phyloP scores from a whole-genome alignment of 2,113 vertebrate species.

The Tonatia bakeri region DNA sequence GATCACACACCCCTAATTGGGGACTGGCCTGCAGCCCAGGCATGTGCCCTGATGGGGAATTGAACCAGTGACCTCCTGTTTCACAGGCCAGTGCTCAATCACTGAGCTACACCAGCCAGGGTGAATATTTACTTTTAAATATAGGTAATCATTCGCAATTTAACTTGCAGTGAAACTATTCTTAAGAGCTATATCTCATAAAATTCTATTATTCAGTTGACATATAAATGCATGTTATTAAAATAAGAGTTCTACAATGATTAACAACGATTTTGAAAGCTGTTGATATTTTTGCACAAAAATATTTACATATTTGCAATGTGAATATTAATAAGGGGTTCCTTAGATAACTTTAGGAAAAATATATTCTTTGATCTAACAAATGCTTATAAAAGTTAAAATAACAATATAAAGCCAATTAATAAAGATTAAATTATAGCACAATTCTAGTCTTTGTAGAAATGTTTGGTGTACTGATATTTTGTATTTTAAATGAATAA shows the following conservation, averaged over 20 bases:
- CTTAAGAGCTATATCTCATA: not conserved
- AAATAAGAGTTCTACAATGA: not conserved
- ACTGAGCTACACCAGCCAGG: not conserved
- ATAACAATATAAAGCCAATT: not conserved
- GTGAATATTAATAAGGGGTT: not conserved
- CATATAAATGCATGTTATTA: not conserved
- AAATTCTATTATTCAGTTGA: not conserved
- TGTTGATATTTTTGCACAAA: not conserved
- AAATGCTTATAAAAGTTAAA: not conserved
- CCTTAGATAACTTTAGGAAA: slow-evolving; percentile 13
- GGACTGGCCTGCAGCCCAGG: no score
- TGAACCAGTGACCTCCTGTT: no score
- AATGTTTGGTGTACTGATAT: not conserved
- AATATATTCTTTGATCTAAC: not conserved
- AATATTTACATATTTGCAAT: not conserved
- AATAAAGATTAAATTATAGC: not conserved
- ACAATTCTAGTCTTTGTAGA: not conserved
- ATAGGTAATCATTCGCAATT: not conserved
- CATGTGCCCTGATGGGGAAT: no score
- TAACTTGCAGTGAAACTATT: slow-evolving; percentile 6
- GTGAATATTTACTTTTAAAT: not conserved
- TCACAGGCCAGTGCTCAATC: no score
- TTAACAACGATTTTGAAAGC: not conserved
- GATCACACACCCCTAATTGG: no score
- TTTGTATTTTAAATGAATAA: not conserved